Percentiles rank a stretch among this genome's conserved stretches.
phyloP scores from a whole-genome alignment of 1,140 invertebrate genomes.

The Frieseomelitta varia region DNA sequence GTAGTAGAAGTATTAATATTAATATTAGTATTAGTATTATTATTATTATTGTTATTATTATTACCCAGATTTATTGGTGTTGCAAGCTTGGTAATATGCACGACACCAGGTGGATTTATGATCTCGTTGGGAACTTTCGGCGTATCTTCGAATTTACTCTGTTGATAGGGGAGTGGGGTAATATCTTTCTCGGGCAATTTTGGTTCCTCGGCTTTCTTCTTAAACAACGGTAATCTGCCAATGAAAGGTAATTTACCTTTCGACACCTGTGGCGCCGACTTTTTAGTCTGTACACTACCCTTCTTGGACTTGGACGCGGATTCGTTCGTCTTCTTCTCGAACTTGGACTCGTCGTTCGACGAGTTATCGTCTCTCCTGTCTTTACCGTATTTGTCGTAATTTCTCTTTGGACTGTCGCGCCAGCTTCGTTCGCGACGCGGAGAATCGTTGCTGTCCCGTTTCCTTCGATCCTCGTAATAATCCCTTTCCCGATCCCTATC shows the following conservation, averaged over 20 bases:
- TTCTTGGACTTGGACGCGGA: conserved; percentile 73
- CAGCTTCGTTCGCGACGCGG: conserved; percentile 76
- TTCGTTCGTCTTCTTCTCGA: conserved; percentile 79
- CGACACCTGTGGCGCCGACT: conserved; percentile 58
- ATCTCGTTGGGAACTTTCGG: conserved; percentile 80
- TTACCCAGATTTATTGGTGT: conserved; percentile 72
- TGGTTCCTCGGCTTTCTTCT: conserved; percentile 83
- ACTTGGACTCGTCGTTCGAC: conserved; percentile 78
- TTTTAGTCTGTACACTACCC: conserved; percentile 63
- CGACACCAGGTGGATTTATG: conserved; percentile 82
- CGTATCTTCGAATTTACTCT: conserved; percentile 79
- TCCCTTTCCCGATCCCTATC: conserved; percentile 74
- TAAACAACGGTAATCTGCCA: conserved; percentile 87
- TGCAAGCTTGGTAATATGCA: conserved; percentile 83
- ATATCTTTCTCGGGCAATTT: conserved; percentile 78
- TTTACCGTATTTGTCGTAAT: conserved; percentile 76
- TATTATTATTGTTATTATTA: conserved; percentile 29
- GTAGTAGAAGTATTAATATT: too few species aligned
- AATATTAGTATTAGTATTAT: neutral
- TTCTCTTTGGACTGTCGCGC: conserved; percentile 78
- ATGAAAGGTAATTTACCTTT: conserved; percentile 87
- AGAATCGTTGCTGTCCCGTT: conserved; percentile 76
- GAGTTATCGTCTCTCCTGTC: conserved; percentile 75
- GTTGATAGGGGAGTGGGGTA: conserved; percentile 76
- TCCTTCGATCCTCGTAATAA: conserved; percentile 78